Conservation (phyloP, 2,888 invertebrate species). For the Antheraea assamensis region DNA sequence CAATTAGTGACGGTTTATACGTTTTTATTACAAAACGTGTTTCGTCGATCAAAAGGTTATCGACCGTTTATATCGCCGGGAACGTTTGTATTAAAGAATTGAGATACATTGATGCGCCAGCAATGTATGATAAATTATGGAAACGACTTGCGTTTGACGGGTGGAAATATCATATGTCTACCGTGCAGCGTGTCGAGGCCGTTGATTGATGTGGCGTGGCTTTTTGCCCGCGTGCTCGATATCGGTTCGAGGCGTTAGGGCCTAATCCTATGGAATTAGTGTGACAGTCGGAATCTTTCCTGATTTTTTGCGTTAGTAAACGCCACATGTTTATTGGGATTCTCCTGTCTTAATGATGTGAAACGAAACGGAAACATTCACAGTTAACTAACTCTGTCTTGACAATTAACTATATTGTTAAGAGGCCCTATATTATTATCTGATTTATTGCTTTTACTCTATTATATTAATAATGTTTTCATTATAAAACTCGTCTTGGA, state of each 20-base stretch:
- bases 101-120: background rate
- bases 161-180: conserved; percentile 5
- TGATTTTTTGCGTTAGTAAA: conserved; percentile 66
- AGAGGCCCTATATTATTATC: background rate
- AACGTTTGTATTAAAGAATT: conserved; percentile 16
- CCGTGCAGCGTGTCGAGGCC: background rate
- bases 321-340: conserved; percentile 72
- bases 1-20: conserved; percentile 52
- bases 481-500: background rate
- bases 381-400: conserved; percentile 41
- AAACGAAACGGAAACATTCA: conserved; percentile 64
- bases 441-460: background rate
- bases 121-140: conserved; percentile 15
- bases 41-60: conserved; percentile 28
- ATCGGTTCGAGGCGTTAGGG: conserved; percentile 33
- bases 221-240: conserved; percentile 73
- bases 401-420: conserved; percentile 22
- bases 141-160: conserved; percentile 1
- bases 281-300: conserved; percentile 76
- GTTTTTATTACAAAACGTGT: conserved; percentile 45
- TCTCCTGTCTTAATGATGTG: conserved; percentile 70
- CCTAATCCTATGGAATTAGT: conserved; percentile 73
- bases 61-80: conserved; percentile 30
- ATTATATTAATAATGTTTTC: conserved; percentile 29
- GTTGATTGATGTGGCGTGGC: conserved; percentile 67